phyloP scores from a whole-genome alignment of 2,888 invertebrate species.

The Antitype chi region DNA sequence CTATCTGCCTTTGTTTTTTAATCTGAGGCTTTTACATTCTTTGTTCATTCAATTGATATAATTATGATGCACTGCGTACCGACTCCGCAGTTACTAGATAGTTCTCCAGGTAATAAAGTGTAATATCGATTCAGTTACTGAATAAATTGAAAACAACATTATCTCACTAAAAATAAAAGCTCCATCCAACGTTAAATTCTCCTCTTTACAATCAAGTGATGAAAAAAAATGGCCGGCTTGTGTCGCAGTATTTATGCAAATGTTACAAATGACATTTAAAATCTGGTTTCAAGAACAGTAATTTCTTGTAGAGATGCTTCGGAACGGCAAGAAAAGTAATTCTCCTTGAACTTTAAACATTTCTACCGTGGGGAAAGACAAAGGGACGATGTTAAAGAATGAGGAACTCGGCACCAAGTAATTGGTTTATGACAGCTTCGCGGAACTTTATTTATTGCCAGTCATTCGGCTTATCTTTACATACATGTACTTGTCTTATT shows the following conservation, averaged over 20 bases:
- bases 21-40: slow-evolving; percentile 6
- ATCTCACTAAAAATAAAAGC: neutral
- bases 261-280: slow-evolving; percentile 52
- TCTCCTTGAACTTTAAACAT: slow-evolving; percentile 57
- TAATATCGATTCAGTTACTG: neutral
- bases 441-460: slow-evolving; percentile 41
- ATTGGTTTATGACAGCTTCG: slow-evolving; percentile 53
- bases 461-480: slow-evolving; percentile 47
- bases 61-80: neutral
- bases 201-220: slow-evolving; percentile 9
- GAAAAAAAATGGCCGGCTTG: slow-evolving; percentile 2
- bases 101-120: neutral
- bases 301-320: slow-evolving; percentile 25
- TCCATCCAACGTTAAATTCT: slow-evolving; percentile 8
- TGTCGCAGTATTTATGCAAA: slow-evolving; percentile 49
- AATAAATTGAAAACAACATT: neutral
- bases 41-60: neutral
- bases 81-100: neutral
- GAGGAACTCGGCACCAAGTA: slow-evolving; percentile 55
- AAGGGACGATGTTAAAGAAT: slow-evolving; percentile 38
- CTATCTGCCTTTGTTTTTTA: too few species aligned
- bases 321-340: slow-evolving; percentile 37
- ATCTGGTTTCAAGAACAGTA: slow-evolving; percentile 33
- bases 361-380: slow-evolving; percentile 46
- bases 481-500: slow-evolving; percentile 19